Base-by-base conservation (phyloP, 2,888 invertebrate genomes). In the Eupeodes luniger region DNA sequence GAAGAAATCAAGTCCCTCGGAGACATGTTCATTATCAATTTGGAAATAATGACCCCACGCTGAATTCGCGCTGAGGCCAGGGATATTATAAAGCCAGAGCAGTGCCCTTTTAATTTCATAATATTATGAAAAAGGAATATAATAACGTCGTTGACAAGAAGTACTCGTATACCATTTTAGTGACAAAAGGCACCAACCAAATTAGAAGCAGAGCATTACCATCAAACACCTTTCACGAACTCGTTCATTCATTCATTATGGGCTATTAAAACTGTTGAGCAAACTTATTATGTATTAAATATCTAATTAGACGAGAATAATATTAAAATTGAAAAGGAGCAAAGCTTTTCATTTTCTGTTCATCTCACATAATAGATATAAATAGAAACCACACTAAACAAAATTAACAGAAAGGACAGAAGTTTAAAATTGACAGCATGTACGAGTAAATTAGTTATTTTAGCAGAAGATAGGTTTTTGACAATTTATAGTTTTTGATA, bases 231-330 rank as follows among this genome's bases (percentile, higher is more conserved):
- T 70, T 40, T 27, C 64, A n/a, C 19, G 14, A 5, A 40, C 14
- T 62, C 11, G 14, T 36, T 27, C 40, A 47, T 49, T 27, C 40
- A 47, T 49, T 79, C 64, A 70, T 44, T 61, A 59, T 34, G 47
- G 57, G 16, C 53, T 36, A 69, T 53, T 82, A 64, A 75, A 76
- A 75, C 66, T 70, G 79, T 80, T 76, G 5, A 82, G 70, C 75
- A 61, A 79, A 70, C 86, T 86, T 70, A 82, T 86, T 80, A 75
- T 59, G 79, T 82, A 79, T 82, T 82, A 82, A 82, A 82, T 79
- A 66, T 79, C 82, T 79, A 79, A 86, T 86, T 86, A 62, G 69
- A 76, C 59, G 36, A 66, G 66, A 74, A 51, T 59, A 78, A 80
- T 55, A 53, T 40, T 27, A 44, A 59, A 14, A 40, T 34, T n/a